phyloP scores from a whole-genome alignment of 2,113 vertebrate genomes.

The Cyprinodon variegatus region DNA sequence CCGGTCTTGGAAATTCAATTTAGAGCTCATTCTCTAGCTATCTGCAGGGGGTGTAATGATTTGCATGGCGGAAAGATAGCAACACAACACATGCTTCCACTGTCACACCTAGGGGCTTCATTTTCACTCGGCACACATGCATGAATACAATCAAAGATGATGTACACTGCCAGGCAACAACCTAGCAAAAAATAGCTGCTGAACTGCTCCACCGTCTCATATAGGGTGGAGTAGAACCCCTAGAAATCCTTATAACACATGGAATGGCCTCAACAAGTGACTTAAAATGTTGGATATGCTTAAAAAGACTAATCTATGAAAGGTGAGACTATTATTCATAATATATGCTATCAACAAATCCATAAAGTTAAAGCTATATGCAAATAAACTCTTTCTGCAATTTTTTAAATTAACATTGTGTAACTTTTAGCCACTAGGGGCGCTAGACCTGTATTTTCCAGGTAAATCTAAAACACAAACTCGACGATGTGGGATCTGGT shows the following conservation, averaged over 20 bases:
- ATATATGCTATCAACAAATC: not conserved
- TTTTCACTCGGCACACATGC: slow-evolving; percentile 24
- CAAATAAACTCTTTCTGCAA: not conserved
- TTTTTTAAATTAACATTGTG: too few species aligned
- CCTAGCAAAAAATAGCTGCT: not conserved
- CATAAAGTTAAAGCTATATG: not conserved
- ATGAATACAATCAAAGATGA: slow-evolving; percentile 4
- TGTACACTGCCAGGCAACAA: not conserved
- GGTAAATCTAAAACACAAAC: too few species aligned
- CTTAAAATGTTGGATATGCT: not conserved
- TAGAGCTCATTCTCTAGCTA: slow-evolving; percentile 31
- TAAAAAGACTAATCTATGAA: not conserved
- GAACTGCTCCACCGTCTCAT: not conserved
- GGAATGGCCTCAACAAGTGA: not conserved
- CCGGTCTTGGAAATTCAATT: slow-evolving; percentile 40
- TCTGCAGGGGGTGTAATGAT: slow-evolving; percentile 41
- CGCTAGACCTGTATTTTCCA: too few species aligned
- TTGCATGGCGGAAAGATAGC: slow-evolving; percentile 16
- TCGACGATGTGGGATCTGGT: too few species aligned
- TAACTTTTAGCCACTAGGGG: too few species aligned
- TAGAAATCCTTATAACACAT: not conserved
- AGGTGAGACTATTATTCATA: not conserved
- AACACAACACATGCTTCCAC: not conserved
- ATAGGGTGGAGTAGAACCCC: not conserved
- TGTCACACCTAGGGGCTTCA: slow-evolving; percentile 13